phyloP scores from a whole-genome alignment of 2,888 invertebrate genomes.

The Bombylius discolor region DNA sequence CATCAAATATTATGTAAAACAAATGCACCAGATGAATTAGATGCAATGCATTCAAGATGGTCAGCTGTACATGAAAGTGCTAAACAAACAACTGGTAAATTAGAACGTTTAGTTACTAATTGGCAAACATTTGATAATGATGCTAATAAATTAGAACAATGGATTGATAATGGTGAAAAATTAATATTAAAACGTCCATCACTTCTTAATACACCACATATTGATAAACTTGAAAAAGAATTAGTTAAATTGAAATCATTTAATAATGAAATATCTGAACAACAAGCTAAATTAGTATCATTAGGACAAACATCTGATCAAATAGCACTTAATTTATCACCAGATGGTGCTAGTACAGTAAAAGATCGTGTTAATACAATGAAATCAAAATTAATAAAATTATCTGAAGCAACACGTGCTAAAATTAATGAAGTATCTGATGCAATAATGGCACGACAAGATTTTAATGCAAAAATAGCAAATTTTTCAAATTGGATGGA shows the following conservation, averaged over 20 bases:
- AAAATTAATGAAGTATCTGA: slow-evolving; percentile 72
- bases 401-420: slow-evolving; percentile 62
- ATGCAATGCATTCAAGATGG: slow-evolving; percentile 71
- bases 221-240: slow-evolving; percentile 63
- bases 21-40: slow-evolving; percentile 70
- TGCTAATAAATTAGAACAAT: slow-evolving; percentile 60
- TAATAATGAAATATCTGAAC: slow-evolving; percentile 73
- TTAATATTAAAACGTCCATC: slow-evolving; percentile 44
- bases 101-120: slow-evolving; percentile 62
- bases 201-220: slow-evolving; percentile 54
- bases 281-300: slow-evolving; percentile 68
- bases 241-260: slow-evolving; percentile 63
- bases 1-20: slow-evolving; percentile 63
- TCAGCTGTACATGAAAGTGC: slow-evolving; percentile 70
- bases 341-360: slow-evolving; percentile 60
- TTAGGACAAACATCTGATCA: slow-evolving; percentile 69
- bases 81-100: slow-evolving; percentile 61
- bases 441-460: slow-evolving; percentile 67
- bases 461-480: slow-evolving; percentile 64
- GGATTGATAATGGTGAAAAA: slow-evolving; percentile 59
- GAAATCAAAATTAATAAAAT: slow-evolving; percentile 56
- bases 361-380: slow-evolving; percentile 61
- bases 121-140: slow-evolving; percentile 76
- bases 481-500: slow-evolving; percentile 73
- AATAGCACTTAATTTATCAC: slow-evolving; percentile 60